phyloP scores from a whole-genome alignment of 2,888 invertebrate species.

The Pyralis farinalis region DNA sequence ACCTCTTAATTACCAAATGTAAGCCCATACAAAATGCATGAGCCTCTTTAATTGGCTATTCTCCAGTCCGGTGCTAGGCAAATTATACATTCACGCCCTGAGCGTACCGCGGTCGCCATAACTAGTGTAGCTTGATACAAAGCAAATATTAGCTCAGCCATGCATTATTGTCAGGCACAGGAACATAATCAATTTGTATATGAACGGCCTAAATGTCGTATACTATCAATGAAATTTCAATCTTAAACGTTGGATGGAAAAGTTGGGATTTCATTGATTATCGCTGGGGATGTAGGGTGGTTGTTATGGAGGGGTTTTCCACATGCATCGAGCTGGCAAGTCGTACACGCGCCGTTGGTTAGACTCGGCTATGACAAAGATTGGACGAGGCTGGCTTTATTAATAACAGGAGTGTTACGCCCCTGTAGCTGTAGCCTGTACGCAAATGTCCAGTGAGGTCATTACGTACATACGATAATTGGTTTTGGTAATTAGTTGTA shows the following conservation, averaged over 20 bases:
- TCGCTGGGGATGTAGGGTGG: constrained; percentile 16
- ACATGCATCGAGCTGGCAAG: constrained; percentile 68
- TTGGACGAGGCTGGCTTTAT: constrained; percentile 72
- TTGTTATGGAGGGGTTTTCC: constrained; percentile 36
- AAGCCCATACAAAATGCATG: constrained; percentile 68
- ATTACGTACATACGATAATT: constrained; percentile 18
- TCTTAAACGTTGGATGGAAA: background rate
- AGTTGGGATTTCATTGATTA: constrained; percentile 17
- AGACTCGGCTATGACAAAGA: constrained; percentile 69
- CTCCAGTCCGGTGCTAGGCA: constrained; percentile 42
- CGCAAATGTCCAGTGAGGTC: constrained; percentile 26
- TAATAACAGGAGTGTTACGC: constrained; percentile 65
- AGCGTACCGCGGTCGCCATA: constrained; percentile 66
- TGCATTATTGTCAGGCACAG: constrained; percentile 80
- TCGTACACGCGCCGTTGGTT: constrained; percentile 64
- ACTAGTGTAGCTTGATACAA: constrained; percentile 73
- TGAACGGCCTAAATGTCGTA: constrained; percentile 25
- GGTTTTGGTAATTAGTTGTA: constrained; percentile 4
- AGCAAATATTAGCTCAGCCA: constrained; percentile 78
- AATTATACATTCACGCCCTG: constrained; percentile 76
- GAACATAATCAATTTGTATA: constrained; percentile 35
- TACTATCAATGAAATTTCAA: constrained; percentile 18
- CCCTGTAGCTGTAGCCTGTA: constrained; percentile 33
- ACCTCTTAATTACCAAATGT: constrained; percentile 21
- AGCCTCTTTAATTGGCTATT: constrained; percentile 73